phyloP scores from a whole-genome alignment of 2,797 vertebrate genomes.

The Limnodromus scolopaceus region DNA sequence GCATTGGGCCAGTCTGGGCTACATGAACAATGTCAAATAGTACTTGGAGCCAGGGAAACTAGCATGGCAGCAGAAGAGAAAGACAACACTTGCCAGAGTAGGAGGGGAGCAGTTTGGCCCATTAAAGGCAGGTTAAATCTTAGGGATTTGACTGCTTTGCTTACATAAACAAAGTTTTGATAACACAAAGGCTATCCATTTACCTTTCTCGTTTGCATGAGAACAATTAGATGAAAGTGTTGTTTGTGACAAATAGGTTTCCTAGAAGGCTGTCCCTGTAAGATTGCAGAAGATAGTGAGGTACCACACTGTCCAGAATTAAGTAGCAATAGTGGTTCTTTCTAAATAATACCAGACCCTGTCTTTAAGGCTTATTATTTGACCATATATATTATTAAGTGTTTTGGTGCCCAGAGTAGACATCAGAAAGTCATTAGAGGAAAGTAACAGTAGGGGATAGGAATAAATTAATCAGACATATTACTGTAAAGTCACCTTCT shows the following conservation, averaged over 20 bases:
- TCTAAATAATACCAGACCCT: background rate
- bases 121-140: background rate
- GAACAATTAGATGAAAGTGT: background rate
- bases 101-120: background rate
- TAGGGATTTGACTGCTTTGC: background rate
- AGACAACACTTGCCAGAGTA: background rate
- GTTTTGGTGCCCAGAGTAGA: background rate
- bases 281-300: background rate
- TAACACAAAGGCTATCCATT: background rate
- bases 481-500: background rate
- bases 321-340: background rate
- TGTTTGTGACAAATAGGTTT: background rate
- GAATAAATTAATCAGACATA: background rate
- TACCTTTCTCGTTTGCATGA: background rate
- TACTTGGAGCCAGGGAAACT: background rate
- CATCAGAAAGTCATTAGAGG: background rate
- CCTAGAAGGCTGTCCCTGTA: background rate
- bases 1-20: rapidly evolving
- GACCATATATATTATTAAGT: background rate
- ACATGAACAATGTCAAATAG: background rate
- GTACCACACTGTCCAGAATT: background rate
- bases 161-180: background rate
- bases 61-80: background rate
- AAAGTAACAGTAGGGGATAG: background rate
- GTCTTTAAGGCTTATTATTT: background rate